Percentiles rank a stretch among this genome's conserved stretches.
Conservation (phyloP, 2,888 invertebrate species). For the Agriopis leucophaearia region DNA sequence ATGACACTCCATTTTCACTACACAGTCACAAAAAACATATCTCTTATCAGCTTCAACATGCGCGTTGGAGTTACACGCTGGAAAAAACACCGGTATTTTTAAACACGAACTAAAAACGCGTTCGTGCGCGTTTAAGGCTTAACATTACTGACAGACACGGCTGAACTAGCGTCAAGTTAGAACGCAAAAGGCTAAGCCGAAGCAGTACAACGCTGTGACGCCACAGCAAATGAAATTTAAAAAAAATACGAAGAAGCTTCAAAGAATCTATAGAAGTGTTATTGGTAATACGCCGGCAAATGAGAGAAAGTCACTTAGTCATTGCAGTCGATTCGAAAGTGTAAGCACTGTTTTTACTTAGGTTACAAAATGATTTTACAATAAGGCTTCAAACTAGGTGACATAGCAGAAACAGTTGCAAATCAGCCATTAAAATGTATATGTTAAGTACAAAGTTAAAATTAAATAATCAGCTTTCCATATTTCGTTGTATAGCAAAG, state of each 20-base stretch:
- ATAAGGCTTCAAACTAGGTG: conserved; percentile 20
- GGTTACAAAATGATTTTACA: conserved; percentile 34
- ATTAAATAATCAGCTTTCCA: not conserved
- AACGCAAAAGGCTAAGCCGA: conserved; percentile 71
- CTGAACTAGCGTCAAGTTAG: conserved; percentile 59
- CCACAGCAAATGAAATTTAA: conserved; percentile 77
- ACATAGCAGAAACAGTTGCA: not conserved
- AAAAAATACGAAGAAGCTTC: conserved; percentile 68
- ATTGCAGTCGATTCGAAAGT: conserved; percentile 76
- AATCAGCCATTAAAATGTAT: not conserved
- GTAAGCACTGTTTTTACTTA: conserved; percentile 63
- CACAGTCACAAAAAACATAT: conserved; percentile 52
- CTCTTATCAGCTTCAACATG: conserved; percentile 60
- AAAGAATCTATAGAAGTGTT: conserved; percentile 66
- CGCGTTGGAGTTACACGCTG: conserved; percentile 54
- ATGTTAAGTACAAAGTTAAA: too few species aligned
- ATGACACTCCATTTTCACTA: conserved; percentile 74
- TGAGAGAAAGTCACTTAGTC: conserved; percentile 70
- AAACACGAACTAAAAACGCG: conserved; percentile 41
- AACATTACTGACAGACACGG: conserved; percentile 35
- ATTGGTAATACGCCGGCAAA: conserved; percentile 47
- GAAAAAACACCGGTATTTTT: conserved; percentile 42
- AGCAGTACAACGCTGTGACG: conserved; percentile 74
- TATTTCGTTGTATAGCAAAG: too few species aligned
- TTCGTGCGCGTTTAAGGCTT: conserved; percentile 65